Base-by-base conservation (phyloP, 2,888 invertebrate genomes). In the Phasia obesa region DNA sequence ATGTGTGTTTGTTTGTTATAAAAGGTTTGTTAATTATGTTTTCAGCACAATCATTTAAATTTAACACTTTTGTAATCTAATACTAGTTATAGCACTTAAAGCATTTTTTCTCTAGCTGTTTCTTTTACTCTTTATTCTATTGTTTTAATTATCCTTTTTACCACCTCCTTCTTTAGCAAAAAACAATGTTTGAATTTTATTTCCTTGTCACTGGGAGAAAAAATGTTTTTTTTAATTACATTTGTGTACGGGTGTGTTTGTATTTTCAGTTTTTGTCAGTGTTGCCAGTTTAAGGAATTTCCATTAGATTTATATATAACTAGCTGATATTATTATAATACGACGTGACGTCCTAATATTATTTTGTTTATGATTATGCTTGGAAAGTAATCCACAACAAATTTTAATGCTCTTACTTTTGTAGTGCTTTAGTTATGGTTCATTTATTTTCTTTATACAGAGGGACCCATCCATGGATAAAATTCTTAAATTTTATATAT, bases 91-190 rank as follows among this genome's bases (percentile, higher is more conserved):
- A n/a, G 1, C 15, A n/a, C 4, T 51, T 9, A 21, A 2, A 64
- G 13, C 19, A 31, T 49, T 51, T 53, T 53, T 25, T 57, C 44
- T 57, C 69, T 60, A 42, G 53, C 73, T 76, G 35, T 60, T 70
- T 74, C 53, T 60, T 64, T 77, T 69, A 73, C 74, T 77, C 73
- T 64, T 47, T 35, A 64, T 49, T 59, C 19, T 4, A 44, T 62
- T 55, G 55, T 19, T 77, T 82, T 74, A 82, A 82, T 78, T 78
- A 67, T 77, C 69, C 69, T 74, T 59, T 69, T 76, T 60, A 42
- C 27, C 44, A 71, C 44, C 70, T 65, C 64, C 31, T 59, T 49
- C 17, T 42, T 44, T 23, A 23, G 35, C 9, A n/a, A 51, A 27
- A 71, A 49, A 25, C 47, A 51, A n/a, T 64, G 42, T 67, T 73